A percentile compares a stretch with the other conserved stretches of the same genome.
These are phyloP conservation scores for Betta splendens DNA, from an alignment of 2,797 vertebrate species.

Conservation along the genomic window DNA sequence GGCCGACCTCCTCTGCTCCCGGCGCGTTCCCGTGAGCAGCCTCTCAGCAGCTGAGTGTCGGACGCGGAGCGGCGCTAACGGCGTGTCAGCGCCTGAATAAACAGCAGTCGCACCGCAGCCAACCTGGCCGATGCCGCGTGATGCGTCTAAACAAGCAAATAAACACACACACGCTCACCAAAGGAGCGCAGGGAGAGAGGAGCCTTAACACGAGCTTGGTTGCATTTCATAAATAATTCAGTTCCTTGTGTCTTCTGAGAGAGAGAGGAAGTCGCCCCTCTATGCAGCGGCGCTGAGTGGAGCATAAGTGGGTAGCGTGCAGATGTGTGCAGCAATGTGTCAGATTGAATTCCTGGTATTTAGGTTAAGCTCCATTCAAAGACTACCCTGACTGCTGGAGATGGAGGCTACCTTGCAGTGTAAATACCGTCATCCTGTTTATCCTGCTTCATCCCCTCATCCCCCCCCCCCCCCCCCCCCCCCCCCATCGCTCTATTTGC, in stretches of 20 bases:
- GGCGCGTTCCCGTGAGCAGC: constrained; percentile 46
- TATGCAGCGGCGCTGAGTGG: constrained; percentile 20
- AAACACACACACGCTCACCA: constrained; percentile 13
- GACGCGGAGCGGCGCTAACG: too few relatives aligned
- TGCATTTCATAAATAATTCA: constrained; percentile 71
- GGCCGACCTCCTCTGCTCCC: constrained; percentile 61
- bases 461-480: constrained; percentile 13
- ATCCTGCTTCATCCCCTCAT: constrained; percentile 56
- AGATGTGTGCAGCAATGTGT: constrained; percentile 49
- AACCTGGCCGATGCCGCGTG: constrained; percentile 16
- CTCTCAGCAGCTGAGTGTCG: too few relatives aligned
- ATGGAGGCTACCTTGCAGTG: constrained; percentile 42
- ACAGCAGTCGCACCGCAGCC: constrained; percentile 20
- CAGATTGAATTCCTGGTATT: constrained; percentile 61
- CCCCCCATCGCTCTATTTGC: not conserved
- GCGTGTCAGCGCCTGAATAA: constrained; percentile 41
- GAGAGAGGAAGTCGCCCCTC: constrained; percentile 26
- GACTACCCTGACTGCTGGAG: constrained; percentile 46
- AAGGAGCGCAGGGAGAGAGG: constrained; percentile 37
- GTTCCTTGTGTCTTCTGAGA: constrained; percentile 44
- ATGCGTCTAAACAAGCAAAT: constrained; percentile 50
- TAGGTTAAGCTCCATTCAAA: constrained; percentile 62
- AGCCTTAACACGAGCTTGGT: constrained; percentile 51
- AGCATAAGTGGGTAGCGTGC: constrained; percentile 49
- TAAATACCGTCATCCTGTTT: constrained; percentile 68